Base-by-base conservation (phyloP, 1,140 invertebrate genomes). In the Parapsyche elsis region DNA sequence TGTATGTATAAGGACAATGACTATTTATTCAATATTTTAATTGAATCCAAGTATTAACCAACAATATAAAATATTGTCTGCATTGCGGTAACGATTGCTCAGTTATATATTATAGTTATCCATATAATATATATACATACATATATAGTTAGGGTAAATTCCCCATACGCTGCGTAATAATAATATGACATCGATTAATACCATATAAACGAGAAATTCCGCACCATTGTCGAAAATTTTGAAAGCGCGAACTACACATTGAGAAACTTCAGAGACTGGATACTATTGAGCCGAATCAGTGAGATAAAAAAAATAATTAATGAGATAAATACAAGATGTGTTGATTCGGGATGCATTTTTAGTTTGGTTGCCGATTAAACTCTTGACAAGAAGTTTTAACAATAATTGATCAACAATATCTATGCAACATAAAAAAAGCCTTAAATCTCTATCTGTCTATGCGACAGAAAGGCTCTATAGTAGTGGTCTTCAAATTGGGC, bases 151-250 rank as follows among this genome's bases (percentile, higher is more conserved):
- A 1, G 30, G 30, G 30, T 38, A 74, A 74, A 74, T 74, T 74
- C 71, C 44, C 45, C 44, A 44, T 30, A 74, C 49, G 49, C 16
- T 14, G 24, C 5, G 5, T 38, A 38, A 38, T 16, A 44, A 14
- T 74, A 74, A 44, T 49, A 49, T 74, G 71, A 74, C 44, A 38
- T 74, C 71, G 71, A 38, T 45, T 74, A 44, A 74, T 46, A 46
- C 24, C 30, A 61, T 61, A 19, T 61, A 16, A 21, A n/a, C 5
- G 16, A 16, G 57, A 61, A 19, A 19, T 21, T 21, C 57, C 57
- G 16, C n/a, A 19, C 9, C 16, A 61, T 61, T 61, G 57, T 61
- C 57, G 16, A 9, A 19, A 2, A n/a, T 53, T 53, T 9, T 5
- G 57, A 9, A 61, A 61, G 21, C 21, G 5, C 57, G n/a, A 5